phyloP scores from a whole-genome alignment of 2,797 vertebrate genomes.

The Falco novaeseelandiae region DNA sequence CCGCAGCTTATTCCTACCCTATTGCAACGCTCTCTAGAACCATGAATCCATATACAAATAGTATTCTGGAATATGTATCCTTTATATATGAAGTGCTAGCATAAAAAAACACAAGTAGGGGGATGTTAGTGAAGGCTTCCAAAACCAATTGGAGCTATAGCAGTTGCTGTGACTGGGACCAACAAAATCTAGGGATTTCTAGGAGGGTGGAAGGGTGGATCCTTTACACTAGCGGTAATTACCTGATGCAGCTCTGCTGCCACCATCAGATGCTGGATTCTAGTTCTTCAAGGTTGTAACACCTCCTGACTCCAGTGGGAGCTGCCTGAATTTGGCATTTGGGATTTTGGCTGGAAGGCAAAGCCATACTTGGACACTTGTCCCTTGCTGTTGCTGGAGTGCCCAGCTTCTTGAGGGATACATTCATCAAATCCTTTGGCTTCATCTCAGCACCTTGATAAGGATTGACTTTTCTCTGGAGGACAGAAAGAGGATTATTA shows the following conservation, averaged over 20 bases:
- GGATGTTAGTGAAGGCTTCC: neutral
- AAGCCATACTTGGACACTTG: fast-evolving
- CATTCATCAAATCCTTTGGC: neutral
- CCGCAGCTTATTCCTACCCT: slow-evolving; percentile 89
- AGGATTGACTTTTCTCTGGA: neutral
- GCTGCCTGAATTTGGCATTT: neutral
- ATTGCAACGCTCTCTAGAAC: slow-evolving; percentile 86
- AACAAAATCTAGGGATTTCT: neutral
- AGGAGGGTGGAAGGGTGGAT: neutral
- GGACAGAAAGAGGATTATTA: neutral
- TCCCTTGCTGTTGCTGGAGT: neutral
- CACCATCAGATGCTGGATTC: neutral
- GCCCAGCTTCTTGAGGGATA: neutral
- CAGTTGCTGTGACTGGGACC: neutral
- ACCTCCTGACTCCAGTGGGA: neutral
- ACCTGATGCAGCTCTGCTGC: neutral
- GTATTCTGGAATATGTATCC: slow-evolving; percentile 95
- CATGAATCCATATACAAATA: slow-evolving; percentile 92
- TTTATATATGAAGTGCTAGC: slow-evolving; percentile 59
- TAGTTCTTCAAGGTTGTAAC: fast-evolving
- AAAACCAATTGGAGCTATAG: neutral
- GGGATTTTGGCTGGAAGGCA: neutral
- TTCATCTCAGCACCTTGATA: neutral
- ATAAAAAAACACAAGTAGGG: neutral
- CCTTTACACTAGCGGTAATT: neutral